A percentile compares a stretch with the other conserved stretches of the same genome.
Conservation (phyloP, 2,797 vertebrate species). For the Coregonus ussuriensis region DNA sequence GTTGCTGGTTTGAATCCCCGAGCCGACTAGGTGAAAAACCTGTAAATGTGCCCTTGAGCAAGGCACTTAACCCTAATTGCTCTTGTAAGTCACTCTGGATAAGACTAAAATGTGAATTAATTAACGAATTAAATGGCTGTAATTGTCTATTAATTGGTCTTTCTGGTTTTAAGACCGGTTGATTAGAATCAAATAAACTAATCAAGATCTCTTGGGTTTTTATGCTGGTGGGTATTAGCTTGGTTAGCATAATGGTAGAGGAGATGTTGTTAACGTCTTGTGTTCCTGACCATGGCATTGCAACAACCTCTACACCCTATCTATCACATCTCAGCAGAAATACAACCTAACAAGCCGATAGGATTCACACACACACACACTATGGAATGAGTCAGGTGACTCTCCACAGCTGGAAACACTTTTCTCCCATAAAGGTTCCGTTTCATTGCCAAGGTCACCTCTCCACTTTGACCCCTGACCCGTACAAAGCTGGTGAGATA, state of each 20-base stretch:
- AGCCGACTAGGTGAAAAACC: too few relatives aligned
- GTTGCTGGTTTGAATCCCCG: too few relatives aligned
- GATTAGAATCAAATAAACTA: too few relatives aligned
- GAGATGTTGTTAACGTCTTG: neutral
- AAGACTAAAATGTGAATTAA: too few relatives aligned
- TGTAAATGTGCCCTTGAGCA: too few relatives aligned
- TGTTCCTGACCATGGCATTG: neutral
- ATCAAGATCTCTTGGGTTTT: too few relatives aligned
- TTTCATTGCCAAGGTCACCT: conserved; percentile 11
- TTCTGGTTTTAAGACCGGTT: too few relatives aligned
- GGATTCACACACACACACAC: neutral
- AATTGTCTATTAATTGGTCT: too few relatives aligned
- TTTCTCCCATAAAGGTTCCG: conserved; percentile 13
- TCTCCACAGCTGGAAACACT: conserved; percentile 47
- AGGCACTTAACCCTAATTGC: too few relatives aligned
- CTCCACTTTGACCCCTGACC: conserved; percentile 51
- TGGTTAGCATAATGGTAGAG: neutral
- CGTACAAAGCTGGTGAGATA: conserved; percentile 7
- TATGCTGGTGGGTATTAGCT: neutral
- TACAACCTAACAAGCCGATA: neutral
- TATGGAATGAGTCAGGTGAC: neutral
- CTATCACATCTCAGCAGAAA: neutral
- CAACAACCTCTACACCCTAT: neutral
- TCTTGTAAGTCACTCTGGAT: too few relatives aligned
- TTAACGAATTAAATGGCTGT: too few relatives aligned